Evolutionary conservation across 1,140 invertebrate species (phyloP).

Genomic region (Pomacea maculata): DNA sequence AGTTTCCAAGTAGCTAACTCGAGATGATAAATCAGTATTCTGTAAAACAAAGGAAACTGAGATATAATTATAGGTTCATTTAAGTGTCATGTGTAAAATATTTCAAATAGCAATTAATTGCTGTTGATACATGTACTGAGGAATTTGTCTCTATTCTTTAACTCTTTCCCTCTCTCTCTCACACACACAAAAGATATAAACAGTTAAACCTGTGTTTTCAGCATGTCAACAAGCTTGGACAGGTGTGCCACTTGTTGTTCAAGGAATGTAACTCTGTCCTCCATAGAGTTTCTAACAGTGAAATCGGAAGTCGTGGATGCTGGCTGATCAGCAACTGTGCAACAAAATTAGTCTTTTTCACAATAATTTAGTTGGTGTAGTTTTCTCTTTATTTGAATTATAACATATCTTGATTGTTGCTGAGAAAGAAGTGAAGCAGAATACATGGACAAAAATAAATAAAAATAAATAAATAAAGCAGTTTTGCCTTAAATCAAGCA

Average conservation of each 20-base stretch:
- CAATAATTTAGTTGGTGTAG: neutral
- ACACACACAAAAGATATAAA: neutral
- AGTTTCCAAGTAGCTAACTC: conserved; percentile 45
- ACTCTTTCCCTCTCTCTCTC: too few relatives aligned
- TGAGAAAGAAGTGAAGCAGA: too few relatives aligned
- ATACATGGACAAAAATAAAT: neutral
- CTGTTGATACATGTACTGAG: too few relatives aligned
- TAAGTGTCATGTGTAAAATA: too few relatives aligned
- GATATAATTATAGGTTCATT: too few relatives aligned
- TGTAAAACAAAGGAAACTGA: conserved; percentile 17
- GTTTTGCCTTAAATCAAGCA: too few relatives aligned
- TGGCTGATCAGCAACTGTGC: conserved; percentile 18
- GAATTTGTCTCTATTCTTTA: too few relatives aligned
- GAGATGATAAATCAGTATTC: conserved; percentile 49
- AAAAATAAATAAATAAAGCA: neutral
- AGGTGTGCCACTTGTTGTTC: conserved; percentile 40
- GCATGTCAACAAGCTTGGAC: conserved; percentile 34
- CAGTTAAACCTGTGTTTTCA: conserved; percentile 35
- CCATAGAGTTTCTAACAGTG: conserved; percentile 21
- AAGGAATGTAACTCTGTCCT: conserved; percentile 34
- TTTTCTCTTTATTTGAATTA: neutral
- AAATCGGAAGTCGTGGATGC: conserved; percentile 19
- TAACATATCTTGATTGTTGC: neutral
- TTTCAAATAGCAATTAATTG: too few relatives aligned
- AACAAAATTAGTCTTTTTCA: neutral